phyloP scores from a whole-genome alignment of 2,113 vertebrate genomes.

The Pavo muticus region DNA sequence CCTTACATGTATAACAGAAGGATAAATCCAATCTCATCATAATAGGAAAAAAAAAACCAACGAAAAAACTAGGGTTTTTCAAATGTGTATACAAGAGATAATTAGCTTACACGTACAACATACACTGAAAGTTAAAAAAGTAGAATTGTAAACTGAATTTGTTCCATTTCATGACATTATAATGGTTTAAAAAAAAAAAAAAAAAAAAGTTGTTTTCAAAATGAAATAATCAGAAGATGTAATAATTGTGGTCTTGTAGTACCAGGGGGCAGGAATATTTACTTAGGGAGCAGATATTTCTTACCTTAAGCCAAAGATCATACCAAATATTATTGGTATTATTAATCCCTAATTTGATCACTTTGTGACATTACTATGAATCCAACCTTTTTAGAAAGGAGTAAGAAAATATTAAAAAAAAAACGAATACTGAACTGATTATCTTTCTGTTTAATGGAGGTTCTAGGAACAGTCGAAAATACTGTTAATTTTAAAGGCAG shows the following conservation, averaged over 20 bases:
- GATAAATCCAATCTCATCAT: not conserved
- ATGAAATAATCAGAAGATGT: not conserved
- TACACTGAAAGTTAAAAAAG: not conserved
- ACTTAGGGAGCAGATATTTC: not conserved
- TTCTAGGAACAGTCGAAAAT: not conserved
- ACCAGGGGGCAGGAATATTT: not conserved
- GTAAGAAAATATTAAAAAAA: not conserved
- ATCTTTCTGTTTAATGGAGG: not conserved
- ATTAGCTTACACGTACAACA: not conserved
- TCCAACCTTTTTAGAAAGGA: not conserved
- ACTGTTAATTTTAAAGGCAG: not conserved
- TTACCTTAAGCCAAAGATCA: not conserved
- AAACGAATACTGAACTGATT: not conserved
- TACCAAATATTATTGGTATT: not conserved
- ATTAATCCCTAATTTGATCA: not conserved
- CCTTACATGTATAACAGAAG: no score
- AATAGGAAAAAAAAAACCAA: not conserved
- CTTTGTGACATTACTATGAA: not conserved
- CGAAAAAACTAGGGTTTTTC: not conserved
- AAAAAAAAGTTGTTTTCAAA: not conserved
- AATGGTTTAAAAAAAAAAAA: not conserved
- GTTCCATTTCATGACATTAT: not conserved
- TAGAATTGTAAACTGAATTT: not conserved
- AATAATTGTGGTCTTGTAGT: not conserved
- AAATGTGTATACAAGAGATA: not conserved